These are phyloP conservation scores for Onthophagus sagittarius DNA, from an alignment of 2,888 invertebrate species.

Conservation along the genomic window DNA sequence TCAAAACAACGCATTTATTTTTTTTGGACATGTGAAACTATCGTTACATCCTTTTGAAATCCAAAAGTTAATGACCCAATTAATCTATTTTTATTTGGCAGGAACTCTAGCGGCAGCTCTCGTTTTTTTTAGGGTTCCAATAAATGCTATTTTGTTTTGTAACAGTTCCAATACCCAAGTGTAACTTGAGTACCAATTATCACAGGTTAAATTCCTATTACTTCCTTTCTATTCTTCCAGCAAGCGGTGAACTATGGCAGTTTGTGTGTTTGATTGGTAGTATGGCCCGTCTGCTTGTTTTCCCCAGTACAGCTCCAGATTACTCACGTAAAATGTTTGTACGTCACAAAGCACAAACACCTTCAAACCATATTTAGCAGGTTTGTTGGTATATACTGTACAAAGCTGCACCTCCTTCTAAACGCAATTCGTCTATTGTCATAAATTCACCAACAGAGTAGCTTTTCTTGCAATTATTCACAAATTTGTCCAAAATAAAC, in stretches of 20 bases:
- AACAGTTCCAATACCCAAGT: neutral
- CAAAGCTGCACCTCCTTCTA: neutral
- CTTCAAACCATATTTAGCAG: slow-evolving; percentile 34
- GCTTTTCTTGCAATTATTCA: slow-evolving; percentile 22
- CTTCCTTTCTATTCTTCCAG: neutral
- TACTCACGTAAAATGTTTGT: slow-evolving; percentile 14
- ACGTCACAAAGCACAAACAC: slow-evolving; percentile 16
- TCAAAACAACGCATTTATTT: slow-evolving; percentile 31
- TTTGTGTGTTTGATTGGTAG: neutral
- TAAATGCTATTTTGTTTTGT: slow-evolving; percentile 29
- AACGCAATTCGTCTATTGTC: neutral
- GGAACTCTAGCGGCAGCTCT: slow-evolving; percentile 14
- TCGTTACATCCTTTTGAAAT: slow-evolving; percentile 7
- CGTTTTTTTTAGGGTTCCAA: slow-evolving; percentile 28
- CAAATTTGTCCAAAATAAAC: slow-evolving; percentile 18
- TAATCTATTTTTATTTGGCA: neutral
- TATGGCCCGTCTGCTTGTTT: slow-evolving; percentile 16
- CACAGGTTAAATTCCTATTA: neutral
- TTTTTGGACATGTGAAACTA: slow-evolving; percentile 21
- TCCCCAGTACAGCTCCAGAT: slow-evolving; percentile 19
- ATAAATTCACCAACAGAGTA: slow-evolving; percentile 13
- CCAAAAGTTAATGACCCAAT: slow-evolving; percentile 4
- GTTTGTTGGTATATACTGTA: slow-evolving; percentile 25
- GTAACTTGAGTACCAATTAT: neutral
- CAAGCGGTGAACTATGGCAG: slow-evolving; percentile 1